Conservation (phyloP, 2,113 vertebrate genomes). For the Sapajus apella region DNA sequence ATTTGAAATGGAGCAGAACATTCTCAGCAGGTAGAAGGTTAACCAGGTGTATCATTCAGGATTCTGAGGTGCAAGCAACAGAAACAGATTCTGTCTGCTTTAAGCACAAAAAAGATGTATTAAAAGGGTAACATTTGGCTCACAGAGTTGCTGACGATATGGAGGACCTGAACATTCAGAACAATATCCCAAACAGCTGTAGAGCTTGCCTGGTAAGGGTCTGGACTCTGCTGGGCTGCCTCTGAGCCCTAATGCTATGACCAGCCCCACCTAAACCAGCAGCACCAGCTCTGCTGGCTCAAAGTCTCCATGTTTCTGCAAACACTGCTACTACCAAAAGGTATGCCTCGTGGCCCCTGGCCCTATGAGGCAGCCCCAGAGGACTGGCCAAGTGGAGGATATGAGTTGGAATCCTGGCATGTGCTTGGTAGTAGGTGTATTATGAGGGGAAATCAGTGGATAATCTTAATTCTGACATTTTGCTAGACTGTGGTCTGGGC, state of each 20-base stretch:
- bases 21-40: neutral
- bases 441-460: neutral
- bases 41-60: neutral
- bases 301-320: neutral
- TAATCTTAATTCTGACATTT: neutral
- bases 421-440: neutral
- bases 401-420: neutral
- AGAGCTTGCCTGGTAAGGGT: neutral
- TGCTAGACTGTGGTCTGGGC: neutral
- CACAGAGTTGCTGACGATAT: too few species aligned
- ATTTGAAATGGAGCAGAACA: neutral
- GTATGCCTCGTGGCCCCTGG: accelerated
- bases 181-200: neutral
- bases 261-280: neutral
- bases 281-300: neutral
- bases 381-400: neutral
- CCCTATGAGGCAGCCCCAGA: neutral
- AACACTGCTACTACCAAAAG: neutral
- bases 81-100: neutral
- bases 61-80: conserved; percentile 28
- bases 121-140: neutral
- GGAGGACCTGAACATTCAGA: neutral
- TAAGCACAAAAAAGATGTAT: neutral
- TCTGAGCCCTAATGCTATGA: neutral
- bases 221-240: neutral